Conservation (phyloP, 1,140 invertebrate species). For the Drosophila mayri region DNA sequence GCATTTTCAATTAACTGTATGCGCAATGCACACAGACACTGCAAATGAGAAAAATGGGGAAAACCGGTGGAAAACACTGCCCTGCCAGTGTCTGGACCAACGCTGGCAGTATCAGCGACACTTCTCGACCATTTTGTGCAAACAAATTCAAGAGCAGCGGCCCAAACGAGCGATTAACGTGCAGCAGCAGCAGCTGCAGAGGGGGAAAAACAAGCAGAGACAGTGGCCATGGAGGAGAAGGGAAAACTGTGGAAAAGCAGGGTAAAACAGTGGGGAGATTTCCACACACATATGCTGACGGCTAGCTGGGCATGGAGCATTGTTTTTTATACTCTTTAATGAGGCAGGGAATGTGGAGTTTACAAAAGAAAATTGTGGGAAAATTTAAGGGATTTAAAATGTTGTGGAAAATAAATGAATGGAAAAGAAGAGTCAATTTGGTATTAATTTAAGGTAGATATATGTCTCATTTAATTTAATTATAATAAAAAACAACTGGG, state of each 20-base stretch:
- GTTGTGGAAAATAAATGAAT: not conserved
- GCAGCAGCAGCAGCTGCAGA: not conserved
- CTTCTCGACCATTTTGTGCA: constrained; percentile 62
- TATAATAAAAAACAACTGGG: not conserved
- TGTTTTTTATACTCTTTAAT: constrained; percentile 7
- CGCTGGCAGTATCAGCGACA: constrained; percentile 50
- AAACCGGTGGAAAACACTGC: constrained; percentile 1
- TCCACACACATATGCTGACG: constrained; percentile 27
- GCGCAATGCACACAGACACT: constrained; percentile 17
- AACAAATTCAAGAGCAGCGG: constrained; percentile 59
- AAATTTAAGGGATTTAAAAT: not conserved
- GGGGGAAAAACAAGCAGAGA: constrained; percentile 27
- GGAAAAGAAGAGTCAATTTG: not conserved
- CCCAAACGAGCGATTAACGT: constrained; percentile 60
- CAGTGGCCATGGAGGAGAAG: constrained; percentile 2
- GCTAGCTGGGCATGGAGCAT: constrained; percentile 19
- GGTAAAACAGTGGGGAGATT: not conserved
- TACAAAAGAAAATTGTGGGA: fast-evolving
- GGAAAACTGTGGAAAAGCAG: constrained; percentile 25
- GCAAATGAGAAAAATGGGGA: not conserved
- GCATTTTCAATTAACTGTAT: constrained; percentile 78
- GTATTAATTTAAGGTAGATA: not conserved
- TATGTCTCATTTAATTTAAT: not conserved
- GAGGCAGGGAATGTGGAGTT: not conserved
- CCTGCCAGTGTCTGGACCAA: constrained; percentile 8